These are phyloP conservation scores for Australoheros scitulus DNA, from an alignment of 2,113 vertebrate genomes.

Conservation along the genomic window DNA sequence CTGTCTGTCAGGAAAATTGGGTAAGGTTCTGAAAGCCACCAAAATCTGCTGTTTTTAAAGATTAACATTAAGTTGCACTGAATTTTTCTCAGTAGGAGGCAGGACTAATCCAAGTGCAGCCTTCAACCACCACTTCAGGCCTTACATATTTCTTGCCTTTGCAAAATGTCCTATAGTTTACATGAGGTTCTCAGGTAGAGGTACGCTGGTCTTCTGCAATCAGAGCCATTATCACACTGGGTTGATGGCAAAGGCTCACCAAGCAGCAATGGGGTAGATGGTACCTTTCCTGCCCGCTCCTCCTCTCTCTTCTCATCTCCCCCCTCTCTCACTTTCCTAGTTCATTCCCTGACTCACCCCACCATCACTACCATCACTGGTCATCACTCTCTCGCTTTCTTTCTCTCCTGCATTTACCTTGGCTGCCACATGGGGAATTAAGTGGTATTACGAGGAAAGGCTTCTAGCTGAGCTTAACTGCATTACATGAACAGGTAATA, in stretches of 20 bases:
- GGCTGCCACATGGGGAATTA: slow-evolving; percentile 91
- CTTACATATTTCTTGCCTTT: slow-evolving; percentile 60
- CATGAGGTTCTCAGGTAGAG: slow-evolving; percentile 88
- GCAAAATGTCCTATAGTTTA: slow-evolving; percentile 96
- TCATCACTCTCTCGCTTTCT: slow-evolving; percentile 75
- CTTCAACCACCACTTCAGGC: background rate
- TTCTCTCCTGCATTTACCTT: slow-evolving; percentile 81
- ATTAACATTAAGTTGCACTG: slow-evolving; percentile 31
- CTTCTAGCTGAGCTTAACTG: slow-evolving; percentile 94
- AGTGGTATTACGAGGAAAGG: slow-evolving; percentile 95
- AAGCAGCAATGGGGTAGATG: slow-evolving; percentile 60
- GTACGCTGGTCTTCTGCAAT: slow-evolving; percentile 92
- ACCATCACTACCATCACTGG: background rate
- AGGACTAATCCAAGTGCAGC: slow-evolving; percentile 26
- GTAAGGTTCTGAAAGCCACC: background rate
- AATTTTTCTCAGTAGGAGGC: slow-evolving; percentile 47
- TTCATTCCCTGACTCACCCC: slow-evolving; percentile 69
- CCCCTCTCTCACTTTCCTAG: background rate
- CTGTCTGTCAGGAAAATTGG: background rate
- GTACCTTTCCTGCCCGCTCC: slow-evolving; percentile 18
- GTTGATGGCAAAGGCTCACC: slow-evolving; percentile 86
- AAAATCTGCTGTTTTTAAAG: background rate
- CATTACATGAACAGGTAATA: slow-evolving; percentile 95
- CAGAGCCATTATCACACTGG: slow-evolving; percentile 92
- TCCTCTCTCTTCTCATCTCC: background rate